Evolutionary conservation across 2,113 vertebrate species (phyloP).

Genomic region (Trichomycterus rosablanca): DNA sequence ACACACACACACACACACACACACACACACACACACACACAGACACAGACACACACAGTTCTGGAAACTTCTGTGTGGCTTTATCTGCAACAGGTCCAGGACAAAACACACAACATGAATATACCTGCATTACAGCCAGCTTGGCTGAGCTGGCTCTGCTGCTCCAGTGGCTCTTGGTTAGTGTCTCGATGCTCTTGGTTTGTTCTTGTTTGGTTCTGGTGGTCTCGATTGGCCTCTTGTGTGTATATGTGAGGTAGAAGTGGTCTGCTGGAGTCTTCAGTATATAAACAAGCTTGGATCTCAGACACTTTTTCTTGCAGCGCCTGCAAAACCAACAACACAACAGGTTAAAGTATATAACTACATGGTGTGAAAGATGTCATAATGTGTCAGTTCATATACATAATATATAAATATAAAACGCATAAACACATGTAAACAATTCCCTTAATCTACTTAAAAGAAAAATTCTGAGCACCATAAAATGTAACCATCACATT

Average conservation of each 20-base stretch:
- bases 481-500: neutral
- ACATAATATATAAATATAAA: too few relatives aligned
- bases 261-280: slow-evolving; percentile 57
- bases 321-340: slow-evolving; percentile 53
- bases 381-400: too few relatives aligned
- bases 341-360: neutral
- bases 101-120: too few relatives aligned
- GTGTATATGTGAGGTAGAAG: slow-evolving; percentile 46
- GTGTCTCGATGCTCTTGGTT: slow-evolving; percentile 1
- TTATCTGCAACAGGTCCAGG: too few relatives aligned
- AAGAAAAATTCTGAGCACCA: neutral
- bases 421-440: too few relatives aligned
- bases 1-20: slow-evolving; percentile 21
- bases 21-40: too few relatives aligned
- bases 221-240: slow-evolving; percentile 40
- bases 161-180: slow-evolving; percentile 33
- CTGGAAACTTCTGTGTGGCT: too few relatives aligned
- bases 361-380: too few relatives aligned
- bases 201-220: slow-evolving; percentile 26
- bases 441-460: too few relatives aligned
- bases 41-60: too few relatives aligned
- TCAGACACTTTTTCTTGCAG: slow-evolving; percentile 67
- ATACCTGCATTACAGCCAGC: slow-evolving; percentile 21
- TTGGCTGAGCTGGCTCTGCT: slow-evolving; percentile 37
- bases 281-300: slow-evolving; percentile 65